Evolutionary conservation across 2,888 invertebrate genomes (phyloP), one percentile per base, ranked within the genome.

Genomic region (Keiferia lycopersicella): DNA sequence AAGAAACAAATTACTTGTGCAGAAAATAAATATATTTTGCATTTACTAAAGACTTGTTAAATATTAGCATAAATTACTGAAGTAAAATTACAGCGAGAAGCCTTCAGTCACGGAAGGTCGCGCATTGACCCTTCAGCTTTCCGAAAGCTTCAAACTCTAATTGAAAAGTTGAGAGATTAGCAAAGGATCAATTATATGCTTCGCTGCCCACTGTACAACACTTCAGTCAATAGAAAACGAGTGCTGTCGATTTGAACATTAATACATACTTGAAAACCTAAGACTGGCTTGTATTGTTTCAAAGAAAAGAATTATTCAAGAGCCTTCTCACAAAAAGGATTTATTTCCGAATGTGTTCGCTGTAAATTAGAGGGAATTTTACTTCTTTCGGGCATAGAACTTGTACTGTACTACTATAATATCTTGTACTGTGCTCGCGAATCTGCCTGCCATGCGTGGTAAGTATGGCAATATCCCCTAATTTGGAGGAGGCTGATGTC

Each of bases 221-320:
- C 60, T 60, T 48, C n/a, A 26, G 45, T 61, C 39, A 51, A 64
- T 64, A 34, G 56, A 10, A 26, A 50, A 26, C 7, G 56, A 34
- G 34, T 30, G 34, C 34, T 56, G 12, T 53, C 20, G 53, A 20
- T 26, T n/a, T 22, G 30, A 14, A 53, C 4, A n/a, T 45, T 34
- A 45, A 45, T 45, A n/a, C 45, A 16, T 45, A 16, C 45, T 45
- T 45, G 45, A 45, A 16, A 16, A 45, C n/a, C n/a, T 7, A 45
- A 2, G 16, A 16, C 45, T 45, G 45, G 16, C 16, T 45, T 45
- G 7, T 7, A 45, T 45, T 45, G n/a, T 45, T 45, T 45, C 16
- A 16, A 45, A 45, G n/a, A n/a, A 50, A 51, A 22, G 12, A 51
- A 22, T 22, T 51, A 12, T 8, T 20, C 10, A 10, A 16, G 18